These are phyloP conservation scores for Baronia brevicornis DNA, from an alignment of 2,888 invertebrate genomes.

Conservation along the genomic window DNA sequence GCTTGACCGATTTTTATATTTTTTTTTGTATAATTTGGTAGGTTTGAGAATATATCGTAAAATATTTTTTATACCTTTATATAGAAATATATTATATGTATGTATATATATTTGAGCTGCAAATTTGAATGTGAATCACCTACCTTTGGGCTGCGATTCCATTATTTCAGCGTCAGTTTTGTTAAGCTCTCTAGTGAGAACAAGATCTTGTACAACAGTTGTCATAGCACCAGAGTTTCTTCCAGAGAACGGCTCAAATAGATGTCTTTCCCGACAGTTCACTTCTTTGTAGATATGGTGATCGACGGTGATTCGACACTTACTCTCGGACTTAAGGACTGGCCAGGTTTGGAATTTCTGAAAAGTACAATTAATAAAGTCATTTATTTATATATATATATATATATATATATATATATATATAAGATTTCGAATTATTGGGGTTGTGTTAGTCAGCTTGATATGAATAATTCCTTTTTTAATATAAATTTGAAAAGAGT, in stretches of 20 bases:
- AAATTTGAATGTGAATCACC: constrained; percentile 10
- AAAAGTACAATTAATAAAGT: too few relatives aligned
- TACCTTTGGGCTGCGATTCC: constrained; percentile 62
- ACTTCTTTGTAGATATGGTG: constrained; percentile 83
- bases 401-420: not conserved
- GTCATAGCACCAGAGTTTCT: constrained; percentile 83
- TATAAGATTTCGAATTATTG: too few relatives aligned
- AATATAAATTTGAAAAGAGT: too few relatives aligned
- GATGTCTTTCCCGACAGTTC: constrained; percentile 82
- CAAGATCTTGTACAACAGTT: constrained; percentile 75
- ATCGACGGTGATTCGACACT: constrained; percentile 84
- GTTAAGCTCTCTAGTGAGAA: constrained; percentile 71
- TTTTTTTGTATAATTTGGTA: too few relatives aligned
- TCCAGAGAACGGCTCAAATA: constrained; percentile 86
- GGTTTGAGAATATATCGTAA: too few relatives aligned
- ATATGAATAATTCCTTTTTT: too few relatives aligned
- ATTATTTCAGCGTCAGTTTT: constrained; percentile 54
- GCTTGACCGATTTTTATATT: too few relatives aligned
- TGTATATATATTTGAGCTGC: too few relatives aligned
- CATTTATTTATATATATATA: not conserved
- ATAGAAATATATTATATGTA: too few relatives aligned
- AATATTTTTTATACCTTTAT: too few relatives aligned
- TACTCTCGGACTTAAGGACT: constrained; percentile 82
- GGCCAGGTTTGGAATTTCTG: constrained; percentile 83
- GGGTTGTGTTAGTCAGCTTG: too few relatives aligned